Evolutionary conservation across 2,888 invertebrate genomes (phyloP).

Genomic region (Athalia rosae): DNA sequence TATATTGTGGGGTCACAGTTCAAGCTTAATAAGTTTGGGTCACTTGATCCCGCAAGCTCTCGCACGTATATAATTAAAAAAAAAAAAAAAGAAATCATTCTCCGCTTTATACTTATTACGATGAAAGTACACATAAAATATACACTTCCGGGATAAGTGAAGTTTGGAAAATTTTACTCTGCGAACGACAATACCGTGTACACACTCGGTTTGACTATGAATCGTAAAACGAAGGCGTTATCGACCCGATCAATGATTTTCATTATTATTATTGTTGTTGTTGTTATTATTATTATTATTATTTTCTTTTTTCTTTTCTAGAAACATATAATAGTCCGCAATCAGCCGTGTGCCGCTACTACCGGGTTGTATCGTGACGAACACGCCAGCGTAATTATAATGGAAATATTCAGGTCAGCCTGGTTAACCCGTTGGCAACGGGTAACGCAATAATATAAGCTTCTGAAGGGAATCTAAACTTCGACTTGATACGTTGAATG

Average conservation of each 20-base stretch:
- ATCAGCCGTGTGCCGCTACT: constrained; percentile 40
- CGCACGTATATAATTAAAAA: neutral
- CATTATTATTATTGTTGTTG: neutral
- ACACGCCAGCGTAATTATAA: constrained; percentile 47
- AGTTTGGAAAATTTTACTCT: constrained; percentile 15
- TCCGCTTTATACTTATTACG: neutral
- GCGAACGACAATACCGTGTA: constrained; percentile 10
- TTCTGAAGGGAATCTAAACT: constrained; percentile 26
- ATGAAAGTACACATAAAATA: neutral
- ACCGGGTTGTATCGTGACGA: constrained; percentile 46
- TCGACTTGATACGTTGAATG: constrained; percentile 27
- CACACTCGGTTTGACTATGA: neutral
- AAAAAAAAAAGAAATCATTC: neutral
- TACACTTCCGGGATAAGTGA: constrained; percentile 3
- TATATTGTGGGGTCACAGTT: constrained; percentile 25
- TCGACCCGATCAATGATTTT: constrained; percentile 40
- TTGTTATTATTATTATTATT: neutral
- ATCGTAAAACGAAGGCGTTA: constrained; percentile 27
- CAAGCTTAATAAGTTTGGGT: constrained; percentile 22
- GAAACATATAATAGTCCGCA: constrained; percentile 36
- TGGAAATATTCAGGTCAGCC: constrained; percentile 47
- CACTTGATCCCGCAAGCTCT: constrained; percentile 3
- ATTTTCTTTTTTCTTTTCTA: constrained; percentile 16
- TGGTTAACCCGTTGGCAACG: constrained; percentile 37
- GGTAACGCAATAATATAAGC: constrained; percentile 1